phyloP scores from a whole-genome alignment of 2,113 vertebrate genomes.

The Gorsachius goisagi region DNA sequence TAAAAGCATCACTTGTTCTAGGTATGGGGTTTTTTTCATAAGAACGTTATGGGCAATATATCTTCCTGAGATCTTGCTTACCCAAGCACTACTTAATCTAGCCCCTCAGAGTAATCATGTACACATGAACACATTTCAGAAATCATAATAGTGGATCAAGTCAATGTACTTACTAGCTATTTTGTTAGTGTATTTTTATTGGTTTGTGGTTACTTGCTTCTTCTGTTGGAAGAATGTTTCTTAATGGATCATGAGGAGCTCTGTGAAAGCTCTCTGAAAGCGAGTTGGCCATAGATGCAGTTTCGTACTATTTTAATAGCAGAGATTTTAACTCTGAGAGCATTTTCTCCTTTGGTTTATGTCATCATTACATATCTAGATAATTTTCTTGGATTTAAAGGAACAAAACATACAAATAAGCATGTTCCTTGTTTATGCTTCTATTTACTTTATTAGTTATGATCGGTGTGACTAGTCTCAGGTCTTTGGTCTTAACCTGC shows the following conservation, averaged over 20 bases:
- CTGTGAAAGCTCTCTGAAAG: neutral
- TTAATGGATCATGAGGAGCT: neutral
- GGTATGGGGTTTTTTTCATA: neutral
- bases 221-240: neutral
- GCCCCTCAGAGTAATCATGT: neutral
- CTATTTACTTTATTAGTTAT: neutral
- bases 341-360: neutral
- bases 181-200: neutral
- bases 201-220: neutral
- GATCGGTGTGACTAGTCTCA: neutral
- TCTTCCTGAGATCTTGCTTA: neutral
- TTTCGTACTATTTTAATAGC: neutral
- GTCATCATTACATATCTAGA: neutral
- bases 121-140: fast-evolving
- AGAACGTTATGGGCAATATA: too few relatives aligned
- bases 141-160: neutral
- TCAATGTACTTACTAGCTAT: neutral
- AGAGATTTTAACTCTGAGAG: neutral
- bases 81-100: neutral
- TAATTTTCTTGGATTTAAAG: neutral
- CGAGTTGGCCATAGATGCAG: neutral
- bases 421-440: fast-evolving
- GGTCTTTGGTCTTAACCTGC: neutral
- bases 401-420: neutral
- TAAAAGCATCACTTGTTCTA: neutral